Evolutionary conservation across 2,113 vertebrate species (phyloP).

Genomic region (Apodemus speciosus): DNA sequence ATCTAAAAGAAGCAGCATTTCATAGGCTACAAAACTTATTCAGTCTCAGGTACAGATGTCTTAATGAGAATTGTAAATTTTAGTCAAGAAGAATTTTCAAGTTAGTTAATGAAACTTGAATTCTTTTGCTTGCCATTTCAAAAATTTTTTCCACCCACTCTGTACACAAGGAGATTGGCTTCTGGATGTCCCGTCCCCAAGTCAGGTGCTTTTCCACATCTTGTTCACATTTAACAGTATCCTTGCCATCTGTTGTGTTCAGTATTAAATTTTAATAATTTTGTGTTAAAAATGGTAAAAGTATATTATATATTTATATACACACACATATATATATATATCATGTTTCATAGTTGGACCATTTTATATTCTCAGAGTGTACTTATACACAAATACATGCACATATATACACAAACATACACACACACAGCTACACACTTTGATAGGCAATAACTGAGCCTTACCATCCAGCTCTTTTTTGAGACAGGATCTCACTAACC

Average conservation of each 20-base stretch:
- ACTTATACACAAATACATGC: neutral
- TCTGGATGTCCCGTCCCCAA: neutral
- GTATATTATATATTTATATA: neutral
- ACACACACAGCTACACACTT: neutral
- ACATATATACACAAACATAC: neutral
- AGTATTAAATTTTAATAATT: conserved; percentile 23
- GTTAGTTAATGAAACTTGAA: conserved; percentile 47
- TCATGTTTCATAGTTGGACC: conserved; percentile 16
- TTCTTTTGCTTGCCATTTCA: conserved; percentile 52
- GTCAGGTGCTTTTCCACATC: neutral
- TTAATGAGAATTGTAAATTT: conserved; percentile 47
- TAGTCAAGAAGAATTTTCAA: conserved; percentile 36
- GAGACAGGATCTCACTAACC: neutral
- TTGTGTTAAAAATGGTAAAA: conserved; percentile 41
- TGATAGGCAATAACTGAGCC: neutral
- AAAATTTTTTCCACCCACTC: neutral
- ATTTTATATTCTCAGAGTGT: conserved; percentile 38
- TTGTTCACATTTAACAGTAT: conserved; percentile 14
- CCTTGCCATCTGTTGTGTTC: neutral
- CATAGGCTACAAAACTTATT: neutral
- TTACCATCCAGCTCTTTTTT: neutral
- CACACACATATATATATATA: too few species aligned
- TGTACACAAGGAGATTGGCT: neutral
- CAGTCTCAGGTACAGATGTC: conserved; percentile 28
- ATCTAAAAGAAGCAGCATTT: conserved; percentile 59